phyloP scores from a whole-genome alignment of 2,888 invertebrate species.

The Sinopyrophorus schimmeli region DNA sequence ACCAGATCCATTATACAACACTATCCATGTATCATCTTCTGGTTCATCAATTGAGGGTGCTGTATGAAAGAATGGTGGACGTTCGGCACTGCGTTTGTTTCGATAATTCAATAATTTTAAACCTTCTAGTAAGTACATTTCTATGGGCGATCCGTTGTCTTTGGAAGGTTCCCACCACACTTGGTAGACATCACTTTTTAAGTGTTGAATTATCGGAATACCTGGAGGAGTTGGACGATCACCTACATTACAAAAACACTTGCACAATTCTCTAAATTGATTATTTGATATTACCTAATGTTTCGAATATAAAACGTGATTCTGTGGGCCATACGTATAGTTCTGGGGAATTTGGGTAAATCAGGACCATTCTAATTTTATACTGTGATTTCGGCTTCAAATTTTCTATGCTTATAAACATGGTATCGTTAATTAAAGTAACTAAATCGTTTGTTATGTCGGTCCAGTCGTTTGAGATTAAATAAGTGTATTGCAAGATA shows the following conservation, averaged over 20 bases:
- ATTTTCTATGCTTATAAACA: conserved; percentile 49
- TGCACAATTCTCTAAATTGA: too few species aligned
- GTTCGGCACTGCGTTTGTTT: conserved; percentile 47
- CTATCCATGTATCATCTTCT: conserved; percentile 62
- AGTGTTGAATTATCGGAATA: conserved; percentile 70
- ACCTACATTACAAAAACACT: too few species aligned
- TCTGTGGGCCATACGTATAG: conserved; percentile 75
- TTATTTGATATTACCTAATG: conserved; percentile 74
- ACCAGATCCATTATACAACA: conserved; percentile 79
- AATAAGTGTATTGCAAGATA: conserved; percentile 58
- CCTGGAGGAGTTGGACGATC: conserved; percentile 82
- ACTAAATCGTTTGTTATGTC: conserved; percentile 32
- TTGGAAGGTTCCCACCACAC: conserved; percentile 80
- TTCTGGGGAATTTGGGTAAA: conserved; percentile 64
- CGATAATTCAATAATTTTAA: conserved; percentile 48
- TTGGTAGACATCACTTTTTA: conserved; percentile 74
- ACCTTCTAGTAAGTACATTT: conserved; percentile 77
- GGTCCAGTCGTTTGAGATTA: conserved; percentile 56
- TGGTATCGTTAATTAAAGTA: conserved; percentile 42
- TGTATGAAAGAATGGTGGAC: conserved; percentile 50
- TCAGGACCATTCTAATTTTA: conserved; percentile 69
- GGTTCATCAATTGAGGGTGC: conserved; percentile 63
- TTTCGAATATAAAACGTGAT: conserved; percentile 73
- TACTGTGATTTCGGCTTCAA: conserved; percentile 78
- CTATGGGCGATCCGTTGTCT: conserved; percentile 75